Evolutionary conservation across 2,797 vertebrate genomes (phyloP).

Genomic region (Lagorchestes hirsutus): DNA sequence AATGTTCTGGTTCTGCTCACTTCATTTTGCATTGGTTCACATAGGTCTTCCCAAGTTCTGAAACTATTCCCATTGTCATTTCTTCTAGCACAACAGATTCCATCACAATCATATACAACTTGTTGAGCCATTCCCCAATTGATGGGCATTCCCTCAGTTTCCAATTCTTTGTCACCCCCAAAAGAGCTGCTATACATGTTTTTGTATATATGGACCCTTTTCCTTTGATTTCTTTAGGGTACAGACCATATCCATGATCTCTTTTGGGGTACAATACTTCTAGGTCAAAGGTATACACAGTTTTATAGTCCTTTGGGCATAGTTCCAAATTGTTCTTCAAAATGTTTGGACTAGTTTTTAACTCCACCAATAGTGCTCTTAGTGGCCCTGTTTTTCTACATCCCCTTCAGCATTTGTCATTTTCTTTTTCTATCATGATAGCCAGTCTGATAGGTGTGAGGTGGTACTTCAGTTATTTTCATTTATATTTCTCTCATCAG

Average conservation of each 20-base stretch:
- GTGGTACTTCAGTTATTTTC: background rate
- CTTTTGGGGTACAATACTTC: background rate
- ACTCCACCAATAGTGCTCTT: background rate
- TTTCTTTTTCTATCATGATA: background rate
- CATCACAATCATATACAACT: background rate
- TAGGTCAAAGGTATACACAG: background rate
- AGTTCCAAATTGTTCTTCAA: background rate
- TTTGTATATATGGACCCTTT: background rate
- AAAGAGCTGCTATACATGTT: background rate
- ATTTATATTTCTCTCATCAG: background rate
- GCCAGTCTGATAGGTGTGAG: background rate
- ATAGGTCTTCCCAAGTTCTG: background rate
- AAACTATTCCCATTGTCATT: background rate
- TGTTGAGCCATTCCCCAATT: background rate
- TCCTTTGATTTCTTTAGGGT: background rate
- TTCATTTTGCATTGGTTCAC: background rate
- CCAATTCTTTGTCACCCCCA: background rate
- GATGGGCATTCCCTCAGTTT: background rate
- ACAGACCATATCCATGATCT: background rate
- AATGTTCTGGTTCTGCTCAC: background rate
- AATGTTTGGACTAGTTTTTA: background rate
- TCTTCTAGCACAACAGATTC: background rate
- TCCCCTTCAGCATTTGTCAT: background rate
- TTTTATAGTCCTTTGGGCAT: background rate
- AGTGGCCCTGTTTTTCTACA: background rate